phyloP scores from a whole-genome alignment of 1,140 invertebrate species.

The Leucophenga varia region DNA sequence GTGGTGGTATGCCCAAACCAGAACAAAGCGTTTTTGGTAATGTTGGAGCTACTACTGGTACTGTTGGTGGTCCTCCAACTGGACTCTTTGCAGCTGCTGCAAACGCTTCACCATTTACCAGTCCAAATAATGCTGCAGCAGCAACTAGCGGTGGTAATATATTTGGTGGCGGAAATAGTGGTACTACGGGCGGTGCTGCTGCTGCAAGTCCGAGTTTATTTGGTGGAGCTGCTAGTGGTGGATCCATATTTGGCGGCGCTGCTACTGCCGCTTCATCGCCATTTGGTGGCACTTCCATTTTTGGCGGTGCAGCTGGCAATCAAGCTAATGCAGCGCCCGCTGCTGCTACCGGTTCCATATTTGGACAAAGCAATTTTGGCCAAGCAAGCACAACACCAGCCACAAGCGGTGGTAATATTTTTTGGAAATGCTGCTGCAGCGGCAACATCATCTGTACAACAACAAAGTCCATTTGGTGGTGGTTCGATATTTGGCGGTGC shows the following conservation, averaged over 20 bases:
- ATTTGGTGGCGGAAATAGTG: conserved; percentile 8
- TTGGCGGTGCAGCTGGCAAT: conserved; percentile 26
- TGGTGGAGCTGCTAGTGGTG: conserved; percentile 14
- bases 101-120: conserved; percentile 28
- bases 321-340: conserved; percentile 8
- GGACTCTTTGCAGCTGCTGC: conserved; percentile 34
- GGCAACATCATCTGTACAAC: conserved; percentile 15
- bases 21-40: conserved; percentile 43
- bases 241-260: conserved; percentile 45
- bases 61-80: conserved; percentile 18
- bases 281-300: conserved; percentile 35
- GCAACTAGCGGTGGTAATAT: conserved; percentile 9
- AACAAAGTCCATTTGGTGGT: conserved; percentile 12
- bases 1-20: conserved; percentile 39
- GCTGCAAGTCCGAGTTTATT: conserved; percentile 31
- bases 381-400: conserved; percentile 19
- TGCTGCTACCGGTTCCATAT: conserved; percentile 28
- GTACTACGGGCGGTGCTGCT: not conserved
- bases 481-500: conserved; percentile 36
- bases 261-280: conserved; percentile 6
- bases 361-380: conserved; percentile 39
- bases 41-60: no score
- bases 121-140: conserved; percentile 1
- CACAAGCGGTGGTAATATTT: conserved; percentile 25
- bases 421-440: conserved; percentile 25